phyloP scores from a whole-genome alignment of 2,113 vertebrate genomes.

The Myiozetetes cayanensis region DNA sequence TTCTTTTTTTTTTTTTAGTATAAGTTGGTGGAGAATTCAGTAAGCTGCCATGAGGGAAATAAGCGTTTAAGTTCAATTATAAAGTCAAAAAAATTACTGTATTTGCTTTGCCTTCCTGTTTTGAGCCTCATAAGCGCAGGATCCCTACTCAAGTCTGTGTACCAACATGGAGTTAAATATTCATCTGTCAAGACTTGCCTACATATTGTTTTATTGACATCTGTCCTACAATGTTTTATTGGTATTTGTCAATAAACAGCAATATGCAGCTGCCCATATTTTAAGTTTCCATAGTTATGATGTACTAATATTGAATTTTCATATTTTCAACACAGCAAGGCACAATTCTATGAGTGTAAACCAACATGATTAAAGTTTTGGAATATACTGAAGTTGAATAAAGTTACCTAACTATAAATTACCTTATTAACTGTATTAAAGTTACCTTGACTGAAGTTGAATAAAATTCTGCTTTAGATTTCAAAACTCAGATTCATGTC shows the following conservation, averaged over 20 bases:
- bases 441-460: neutral
- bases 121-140: neutral
- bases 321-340: neutral
- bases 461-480: neutral
- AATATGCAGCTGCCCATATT: neutral
- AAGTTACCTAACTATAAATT: neutral
- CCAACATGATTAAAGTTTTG: neutral
- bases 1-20: neutral
- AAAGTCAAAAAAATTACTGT: neutral
- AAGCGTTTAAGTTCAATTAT: neutral
- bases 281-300: neutral
- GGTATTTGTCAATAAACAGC: neutral
- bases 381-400: neutral
- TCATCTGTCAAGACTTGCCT: neutral
- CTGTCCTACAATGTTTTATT: neutral
- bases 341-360: neutral
- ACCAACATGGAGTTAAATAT: neutral
- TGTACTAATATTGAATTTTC: neutral
- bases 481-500: neutral
- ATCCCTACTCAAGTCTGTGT: neutral
- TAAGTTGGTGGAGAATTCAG: neutral
- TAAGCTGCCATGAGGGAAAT: neutral
- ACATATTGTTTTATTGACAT: neutral
- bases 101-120: neutral
- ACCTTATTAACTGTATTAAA: neutral